These are phyloP conservation scores for Pollachius pollachius DNA, from an alignment of 2,113 vertebrate species.

Conservation along the genomic window DNA sequence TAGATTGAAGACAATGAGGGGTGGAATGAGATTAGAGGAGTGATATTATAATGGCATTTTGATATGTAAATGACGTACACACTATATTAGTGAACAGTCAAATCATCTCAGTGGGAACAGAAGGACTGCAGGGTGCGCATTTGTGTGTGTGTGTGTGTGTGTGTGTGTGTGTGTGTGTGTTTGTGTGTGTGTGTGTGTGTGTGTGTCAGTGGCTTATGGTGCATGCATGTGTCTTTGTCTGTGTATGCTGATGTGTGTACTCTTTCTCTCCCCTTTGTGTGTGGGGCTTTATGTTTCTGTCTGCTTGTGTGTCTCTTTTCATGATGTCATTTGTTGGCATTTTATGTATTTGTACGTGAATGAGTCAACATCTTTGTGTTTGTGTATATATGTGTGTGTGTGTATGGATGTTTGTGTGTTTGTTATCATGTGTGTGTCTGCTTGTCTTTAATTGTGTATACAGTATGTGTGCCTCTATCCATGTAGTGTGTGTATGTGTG, in stretches of 20 bases:
- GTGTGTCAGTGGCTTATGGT: not conserved
- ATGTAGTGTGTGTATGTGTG: not conserved
- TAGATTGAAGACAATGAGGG: too few relatives aligned
- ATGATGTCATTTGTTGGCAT: not conserved
- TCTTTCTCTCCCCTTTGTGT: not conserved
- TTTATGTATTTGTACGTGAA: not conserved
- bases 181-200: too few relatives aligned
- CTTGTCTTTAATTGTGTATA: not conserved
- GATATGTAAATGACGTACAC: too few relatives aligned
- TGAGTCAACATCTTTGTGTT: not conserved
- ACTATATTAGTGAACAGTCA: too few relatives aligned
- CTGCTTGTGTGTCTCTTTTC: not conserved
- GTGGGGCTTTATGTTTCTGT: constrained; percentile 6
- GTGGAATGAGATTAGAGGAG: too few relatives aligned
- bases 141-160: not conserved
- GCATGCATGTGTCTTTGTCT: constrained; percentile 1
- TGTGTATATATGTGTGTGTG: constrained; percentile 1
- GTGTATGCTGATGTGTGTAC: not conserved
- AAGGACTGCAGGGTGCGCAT: too few relatives aligned
- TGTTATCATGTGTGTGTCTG: constrained; percentile 1
- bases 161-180: too few relatives aligned
- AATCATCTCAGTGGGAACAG: too few relatives aligned
- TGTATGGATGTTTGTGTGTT: not conserved
- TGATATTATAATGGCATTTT: too few relatives aligned
- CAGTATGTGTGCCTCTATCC: not conserved